Conservation (phyloP, 2,888 invertebrate species). For the Hesperia comma region DNA sequence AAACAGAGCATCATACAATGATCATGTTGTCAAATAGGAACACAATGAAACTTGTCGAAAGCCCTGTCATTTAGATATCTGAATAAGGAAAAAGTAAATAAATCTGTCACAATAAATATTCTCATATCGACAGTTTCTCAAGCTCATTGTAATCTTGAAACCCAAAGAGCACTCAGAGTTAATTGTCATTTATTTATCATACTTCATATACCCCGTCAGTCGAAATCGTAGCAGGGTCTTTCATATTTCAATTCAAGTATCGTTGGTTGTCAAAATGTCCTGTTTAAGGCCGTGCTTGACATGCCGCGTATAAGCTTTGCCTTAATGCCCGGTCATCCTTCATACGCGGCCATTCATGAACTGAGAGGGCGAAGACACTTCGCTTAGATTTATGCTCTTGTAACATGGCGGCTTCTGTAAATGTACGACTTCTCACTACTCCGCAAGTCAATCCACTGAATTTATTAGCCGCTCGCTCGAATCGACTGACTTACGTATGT, state of each 20-base stretch:
- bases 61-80: neutral
- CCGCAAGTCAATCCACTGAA: constrained; percentile 72
- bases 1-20: too few relatives aligned
- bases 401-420: constrained; percentile 77
- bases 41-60: too few relatives aligned
- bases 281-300: constrained; percentile 61
- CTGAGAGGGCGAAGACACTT: constrained; percentile 66
- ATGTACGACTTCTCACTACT: constrained; percentile 78
- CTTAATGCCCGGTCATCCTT: constrained; percentile 68
- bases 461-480: constrained; percentile 65
- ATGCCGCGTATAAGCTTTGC: constrained; percentile 58
- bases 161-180: constrained; percentile 34
- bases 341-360: constrained; percentile 75
- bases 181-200: constrained; percentile 46
- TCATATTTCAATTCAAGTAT: constrained; percentile 79
- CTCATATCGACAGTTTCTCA: constrained; percentile 15
- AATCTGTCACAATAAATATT: constrained; percentile 26
- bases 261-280: constrained; percentile 76
- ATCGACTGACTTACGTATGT: constrained; percentile 63
- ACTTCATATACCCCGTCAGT: constrained; percentile 45
- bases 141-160: constrained; percentile 7
- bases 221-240: constrained; percentile 58
- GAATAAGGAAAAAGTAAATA: constrained; percentile 14
- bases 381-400: constrained; percentile 77
- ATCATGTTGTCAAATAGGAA: too few relatives aligned